Evolutionary conservation across 2,113 vertebrate genomes (phyloP), one percentile per base, ranked within the genome.

Genomic region (Spizaetus ornatus): DNA sequence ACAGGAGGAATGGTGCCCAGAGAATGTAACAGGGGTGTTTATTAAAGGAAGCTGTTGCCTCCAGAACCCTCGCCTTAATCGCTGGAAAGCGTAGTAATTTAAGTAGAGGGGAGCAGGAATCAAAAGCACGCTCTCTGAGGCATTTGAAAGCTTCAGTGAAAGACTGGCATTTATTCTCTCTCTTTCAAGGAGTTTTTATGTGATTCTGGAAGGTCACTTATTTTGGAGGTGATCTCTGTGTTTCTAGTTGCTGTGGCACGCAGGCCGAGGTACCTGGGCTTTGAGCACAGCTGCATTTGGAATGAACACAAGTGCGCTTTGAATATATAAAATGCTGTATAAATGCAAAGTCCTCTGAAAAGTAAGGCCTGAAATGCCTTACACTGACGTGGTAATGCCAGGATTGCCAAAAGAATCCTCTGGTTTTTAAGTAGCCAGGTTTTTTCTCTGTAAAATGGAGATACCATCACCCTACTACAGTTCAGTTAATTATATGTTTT

Each of bases 1-100:
- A 34, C 78, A 47, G 81, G 53, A 87, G 91, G 78, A 86, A 86
- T 67, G 50, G 55, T 94, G 79, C 90, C 79, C 59, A 21, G 94
- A 90, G 78, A 95, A 73, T 73, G 78, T 95, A 89, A 93, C 48
- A 88, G 77, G 55, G 48, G 10, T 96, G 77, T 92, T 95, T 92
- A 65, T 92, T 94, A 89, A 94, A 92, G 70, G 83, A 91, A 95
- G 56, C 94, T 89, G 53, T 94, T 96, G 80, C 72, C 73, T 95
- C 36, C 84, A 94, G 93, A 95, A 93, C 53, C 69, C 53, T 92
- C 48, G 81, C 83, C n/a, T 93, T 95, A 95, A 84, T 91, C 89
- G 66, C 78, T 84, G 77, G 43, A 70, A 91, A 93, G 56, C 0
- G 0, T n/a, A 72, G 62, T 90, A 61, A 87, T 95, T 96, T 90